phyloP scores from a whole-genome alignment of 2,888 invertebrate species.

The Leistus spinibarbis region DNA sequence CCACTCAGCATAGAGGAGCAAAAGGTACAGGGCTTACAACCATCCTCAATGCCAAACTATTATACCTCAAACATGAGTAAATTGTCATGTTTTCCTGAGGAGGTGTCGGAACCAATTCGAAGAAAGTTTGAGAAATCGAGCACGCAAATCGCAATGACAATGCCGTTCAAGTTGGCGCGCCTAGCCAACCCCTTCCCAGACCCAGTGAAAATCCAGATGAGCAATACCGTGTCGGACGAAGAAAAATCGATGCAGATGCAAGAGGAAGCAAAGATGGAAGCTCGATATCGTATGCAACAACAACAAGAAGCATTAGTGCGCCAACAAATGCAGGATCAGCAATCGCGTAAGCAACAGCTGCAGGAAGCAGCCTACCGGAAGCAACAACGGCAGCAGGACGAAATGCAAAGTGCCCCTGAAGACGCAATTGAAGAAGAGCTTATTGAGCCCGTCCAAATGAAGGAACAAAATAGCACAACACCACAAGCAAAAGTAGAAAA shows the following conservation, averaged over 20 bases:
- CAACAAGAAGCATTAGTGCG: slow-evolving; percentile 4
- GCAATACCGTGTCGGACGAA: slow-evolving; percentile 53
- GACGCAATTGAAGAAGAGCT: background rate
- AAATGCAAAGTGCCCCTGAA: background rate
- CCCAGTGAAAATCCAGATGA: slow-evolving; percentile 54
- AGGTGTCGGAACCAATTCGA: slow-evolving; percentile 28
- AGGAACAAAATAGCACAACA: background rate
- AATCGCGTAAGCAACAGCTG: background rate
- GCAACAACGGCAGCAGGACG: background rate
- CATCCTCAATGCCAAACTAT: background rate
- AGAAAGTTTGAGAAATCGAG: slow-evolving; percentile 46
- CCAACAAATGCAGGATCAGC: background rate
- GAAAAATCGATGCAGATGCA: slow-evolving; percentile 55
- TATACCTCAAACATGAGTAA: slow-evolving; percentile 1
- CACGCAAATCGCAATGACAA: slow-evolving; percentile 50
- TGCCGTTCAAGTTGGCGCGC: slow-evolving; percentile 45
- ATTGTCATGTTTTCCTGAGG: background rate
- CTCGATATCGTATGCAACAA: slow-evolving; percentile 14
- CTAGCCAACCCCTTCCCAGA: slow-evolving; percentile 55
- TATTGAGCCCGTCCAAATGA: background rate
- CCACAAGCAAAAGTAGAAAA: background rate
- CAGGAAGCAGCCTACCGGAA: background rate
- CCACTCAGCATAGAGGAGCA: background rate
- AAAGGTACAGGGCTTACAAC: background rate
- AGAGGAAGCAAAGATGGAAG: slow-evolving; percentile 46